Conservation (phyloP, 1,140 invertebrate genomes). For the Lordiphosa mommai region DNA sequence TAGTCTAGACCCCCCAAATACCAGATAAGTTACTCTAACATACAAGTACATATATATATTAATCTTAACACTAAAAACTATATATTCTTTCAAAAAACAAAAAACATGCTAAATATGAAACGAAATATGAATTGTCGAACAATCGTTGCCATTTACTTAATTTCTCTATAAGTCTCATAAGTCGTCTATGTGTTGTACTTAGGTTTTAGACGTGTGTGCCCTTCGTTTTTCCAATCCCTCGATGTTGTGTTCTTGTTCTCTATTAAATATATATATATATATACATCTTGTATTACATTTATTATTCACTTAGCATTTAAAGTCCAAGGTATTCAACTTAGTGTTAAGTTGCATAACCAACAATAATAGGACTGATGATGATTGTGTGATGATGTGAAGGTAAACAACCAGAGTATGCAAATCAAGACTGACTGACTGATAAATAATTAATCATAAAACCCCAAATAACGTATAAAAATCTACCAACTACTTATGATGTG, state of each 20-base stretch:
- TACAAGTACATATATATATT: constrained; percentile 7
- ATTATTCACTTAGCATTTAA: constrained; percentile 2
- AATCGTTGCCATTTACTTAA: constrained; percentile 69
- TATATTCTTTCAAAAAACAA: not conserved
- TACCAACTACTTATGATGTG: constrained; percentile 15
- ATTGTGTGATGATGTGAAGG: not conserved
- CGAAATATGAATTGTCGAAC: constrained; percentile 75
- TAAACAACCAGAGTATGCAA: constrained; percentile 41
- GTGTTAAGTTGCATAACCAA: constrained; percentile 10
- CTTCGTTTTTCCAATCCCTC: constrained; percentile 46
- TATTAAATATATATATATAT: not conserved
- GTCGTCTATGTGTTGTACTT: constrained; percentile 69
- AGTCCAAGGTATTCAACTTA: constrained; percentile 2
- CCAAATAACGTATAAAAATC: constrained; percentile 14
- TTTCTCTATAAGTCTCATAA: constrained; percentile 37
- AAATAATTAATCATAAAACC: constrained; percentile 12
- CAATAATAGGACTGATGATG: not conserved
- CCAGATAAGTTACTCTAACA: constrained; percentile 4
- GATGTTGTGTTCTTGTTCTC: constrained; percentile 70
- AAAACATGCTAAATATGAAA: constrained; percentile 34
- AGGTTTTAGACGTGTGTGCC: constrained; percentile 55
- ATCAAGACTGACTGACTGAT: constrained; percentile 51
- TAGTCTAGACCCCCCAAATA: constrained; percentile 3
- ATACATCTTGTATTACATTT: constrained; percentile 28
- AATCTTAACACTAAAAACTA: not conserved